Evolutionary conservation across 2,113 vertebrate species (phyloP), one percentile per base, ranked within the genome.

Genomic region (Erpornis zantholeuca): DNA sequence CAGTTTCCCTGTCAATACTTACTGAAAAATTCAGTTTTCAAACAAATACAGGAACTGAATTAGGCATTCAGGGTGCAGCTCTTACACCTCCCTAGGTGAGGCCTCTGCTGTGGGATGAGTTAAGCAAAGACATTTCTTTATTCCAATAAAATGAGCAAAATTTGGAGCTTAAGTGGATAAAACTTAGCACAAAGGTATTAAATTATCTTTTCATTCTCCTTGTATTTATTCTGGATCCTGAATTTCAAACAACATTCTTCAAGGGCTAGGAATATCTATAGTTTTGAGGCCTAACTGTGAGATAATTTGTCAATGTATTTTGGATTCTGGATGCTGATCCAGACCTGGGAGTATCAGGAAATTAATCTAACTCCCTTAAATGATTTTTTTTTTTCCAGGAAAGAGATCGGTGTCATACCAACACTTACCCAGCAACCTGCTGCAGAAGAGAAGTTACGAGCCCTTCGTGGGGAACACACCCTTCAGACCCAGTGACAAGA

Each of bases 401-500:
- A 98, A 98, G 95, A 98, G 98, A 94, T 95, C 98, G 7, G 95
- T 98, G 92, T 98, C 98, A 0, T 99, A 98, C 95, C 98, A 97
- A 90, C 98, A 98, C 80, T 95, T 98, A 64, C 23, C 98, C 23
- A 97, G 86, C 95, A 97, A 91, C 12, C 73, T 98, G 94, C 97
- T 98, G 33, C 99, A 98, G 60, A 99, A 98, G 97, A 98, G 98
- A 83, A 98, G 97, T 86, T 98, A 97, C 1, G 96, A 98, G 69
- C 97, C 95, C 78, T 96, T 98, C 6, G 90, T 98, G 91, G 97
- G 97, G 40, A 98, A 89, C n/a, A 90, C 98, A 45, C 97, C 98
- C 97, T 98, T 98, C 72, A 98, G 98, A 70, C 97, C 98, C 91
- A 96, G 98, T 85, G 99, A 99, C 94, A 98, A 99, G 96, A 99